Percentiles rank a stretch among this genome's conserved stretches.
Evolutionary conservation across 2,888 invertebrate genomes (phyloP).

Genomic region (Caenorhabditis sp.): DNA sequence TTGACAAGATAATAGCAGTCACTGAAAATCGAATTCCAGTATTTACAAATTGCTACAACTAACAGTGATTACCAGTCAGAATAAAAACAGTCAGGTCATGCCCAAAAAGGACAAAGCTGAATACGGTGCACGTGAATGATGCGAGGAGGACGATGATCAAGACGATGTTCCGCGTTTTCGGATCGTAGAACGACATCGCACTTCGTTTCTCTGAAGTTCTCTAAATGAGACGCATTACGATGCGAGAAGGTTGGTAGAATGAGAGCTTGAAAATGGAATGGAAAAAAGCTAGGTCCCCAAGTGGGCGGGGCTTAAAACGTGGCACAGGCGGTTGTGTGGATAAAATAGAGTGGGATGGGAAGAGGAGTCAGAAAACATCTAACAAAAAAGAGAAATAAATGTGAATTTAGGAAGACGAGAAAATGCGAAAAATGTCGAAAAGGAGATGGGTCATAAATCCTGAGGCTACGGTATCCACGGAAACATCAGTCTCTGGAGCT

Average conservation of each 20-base stretch:
- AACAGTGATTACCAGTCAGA: constrained; percentile 26
- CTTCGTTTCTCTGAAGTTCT: neutral
- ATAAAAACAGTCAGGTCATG: constrained; percentile 30
- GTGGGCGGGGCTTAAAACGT: constrained; percentile 36
- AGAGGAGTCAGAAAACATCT: constrained; percentile 20
- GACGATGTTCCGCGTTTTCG: constrained; percentile 19
- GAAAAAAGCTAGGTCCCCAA: constrained; percentile 18
- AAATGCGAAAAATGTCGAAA: neutral
- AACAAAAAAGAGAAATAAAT: constrained; percentile 21
- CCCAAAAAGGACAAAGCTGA: constrained; percentile 36
- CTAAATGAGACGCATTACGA: neutral
- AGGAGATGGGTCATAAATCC: constrained; percentile 49
- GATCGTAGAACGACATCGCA: constrained; percentile 31
- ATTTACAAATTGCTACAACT: neutral
- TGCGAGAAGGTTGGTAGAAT: neutral
- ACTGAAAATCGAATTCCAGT: constrained; percentile 39
- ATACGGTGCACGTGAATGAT: constrained; percentile 23
- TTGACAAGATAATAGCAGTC: constrained; percentile 31
- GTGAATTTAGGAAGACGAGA: constrained; percentile 3
- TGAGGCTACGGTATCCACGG: constrained; percentile 58
- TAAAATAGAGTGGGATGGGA: constrained; percentile 2
- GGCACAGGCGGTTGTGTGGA: constrained; percentile 30
- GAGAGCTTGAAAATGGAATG: neutral
- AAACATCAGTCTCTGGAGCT: constrained; percentile 21
- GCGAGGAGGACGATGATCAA: constrained; percentile 29